phyloP scores from a whole-genome alignment of 2,113 vertebrate species.

The Shinisaurus crocodilurus region DNA sequence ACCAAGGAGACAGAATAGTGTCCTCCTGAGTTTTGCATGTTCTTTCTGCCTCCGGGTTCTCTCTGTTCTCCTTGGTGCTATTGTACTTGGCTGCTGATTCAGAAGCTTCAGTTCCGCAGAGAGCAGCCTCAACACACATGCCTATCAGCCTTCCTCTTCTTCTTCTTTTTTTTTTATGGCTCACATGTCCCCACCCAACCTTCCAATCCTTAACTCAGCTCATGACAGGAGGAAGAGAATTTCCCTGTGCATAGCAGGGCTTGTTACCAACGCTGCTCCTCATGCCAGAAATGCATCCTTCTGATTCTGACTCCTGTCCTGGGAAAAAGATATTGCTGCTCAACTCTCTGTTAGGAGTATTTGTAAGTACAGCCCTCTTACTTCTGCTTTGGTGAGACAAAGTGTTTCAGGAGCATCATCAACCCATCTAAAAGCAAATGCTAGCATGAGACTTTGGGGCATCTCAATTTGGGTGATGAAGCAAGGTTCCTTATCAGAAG shows the following conservation, averaged over 20 bases:
- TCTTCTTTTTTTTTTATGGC: neutral
- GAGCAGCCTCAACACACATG: neutral
- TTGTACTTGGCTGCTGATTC: constrained; percentile 35
- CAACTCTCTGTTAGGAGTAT: constrained; percentile 57
- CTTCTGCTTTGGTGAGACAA: neutral
- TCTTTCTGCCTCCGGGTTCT: constrained; percentile 32
- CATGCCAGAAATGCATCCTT: constrained; percentile 25
- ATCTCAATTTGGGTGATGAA: neutral
- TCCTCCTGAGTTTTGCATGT: constrained; percentile 6
- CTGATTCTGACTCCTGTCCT: neutral
- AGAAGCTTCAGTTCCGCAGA: constrained; percentile 29
- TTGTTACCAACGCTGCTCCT: constrained; percentile 13
- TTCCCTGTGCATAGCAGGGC: fast-evolving
- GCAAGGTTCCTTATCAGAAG: neutral
- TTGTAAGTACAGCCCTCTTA: constrained; percentile 35
- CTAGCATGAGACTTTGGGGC: neutral
- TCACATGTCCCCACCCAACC: neutral
- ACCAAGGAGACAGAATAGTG: neutral
- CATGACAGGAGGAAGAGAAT: constrained; percentile 54
- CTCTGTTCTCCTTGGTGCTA: constrained; percentile 27
- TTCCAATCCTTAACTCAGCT: constrained; percentile 23
- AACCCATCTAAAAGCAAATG: neutral
- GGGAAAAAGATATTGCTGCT: constrained; percentile 50
- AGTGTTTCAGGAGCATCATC: neutral
- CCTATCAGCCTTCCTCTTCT: neutral